phyloP scores from a whole-genome alignment of 2,888 invertebrate species.

The Teleiodes luculella region DNA sequence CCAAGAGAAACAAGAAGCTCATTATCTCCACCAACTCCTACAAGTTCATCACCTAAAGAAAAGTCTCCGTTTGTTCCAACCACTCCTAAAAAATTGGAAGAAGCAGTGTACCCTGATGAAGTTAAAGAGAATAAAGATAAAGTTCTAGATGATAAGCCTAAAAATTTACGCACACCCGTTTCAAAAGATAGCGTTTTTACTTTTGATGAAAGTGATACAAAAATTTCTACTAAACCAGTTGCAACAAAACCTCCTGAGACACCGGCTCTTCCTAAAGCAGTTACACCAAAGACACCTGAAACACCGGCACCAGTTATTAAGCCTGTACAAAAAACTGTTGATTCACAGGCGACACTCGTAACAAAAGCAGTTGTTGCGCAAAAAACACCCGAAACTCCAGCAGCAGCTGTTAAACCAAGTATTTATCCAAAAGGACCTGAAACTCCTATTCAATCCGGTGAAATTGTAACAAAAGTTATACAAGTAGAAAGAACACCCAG shows the following conservation, averaged over 20 bases:
- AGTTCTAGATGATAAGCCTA: slow-evolving; percentile 34
- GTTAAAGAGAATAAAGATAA: slow-evolving; percentile 20
- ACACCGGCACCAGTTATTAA: not conserved
- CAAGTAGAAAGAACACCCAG: slow-evolving; percentile 70
- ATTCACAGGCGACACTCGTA: not conserved
- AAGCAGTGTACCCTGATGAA: slow-evolving; percentile 57
- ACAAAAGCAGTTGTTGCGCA: not conserved
- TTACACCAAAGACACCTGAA: not conserved
- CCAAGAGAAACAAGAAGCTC: slow-evolving; percentile 41
- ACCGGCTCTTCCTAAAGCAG: not conserved
- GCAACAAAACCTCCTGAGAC: slow-evolving; percentile 35
- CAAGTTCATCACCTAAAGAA: slow-evolving; percentile 54
- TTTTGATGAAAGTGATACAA: slow-evolving; percentile 46
- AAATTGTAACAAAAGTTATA: slow-evolving; percentile 67
- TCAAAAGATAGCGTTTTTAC: slow-evolving; percentile 52
- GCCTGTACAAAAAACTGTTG: not conserved
- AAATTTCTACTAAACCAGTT: slow-evolving; percentile 27
- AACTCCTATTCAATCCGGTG: slow-evolving; percentile 41
- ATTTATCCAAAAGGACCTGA: slow-evolving; percentile 39
- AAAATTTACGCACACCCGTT: slow-evolving; percentile 42
- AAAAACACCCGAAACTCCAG: not conserved
- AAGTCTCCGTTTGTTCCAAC: slow-evolving; percentile 46
- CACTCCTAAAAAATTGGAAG: slow-evolving; percentile 60
- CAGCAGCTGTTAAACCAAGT: slow-evolving; percentile 7
- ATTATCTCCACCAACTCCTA: slow-evolving; percentile 50